A percentile compares a stretch with the other conserved stretches of the same genome.
Conservation (phyloP, 2,113 vertebrate species). For the Laticauda colubrina region DNA sequence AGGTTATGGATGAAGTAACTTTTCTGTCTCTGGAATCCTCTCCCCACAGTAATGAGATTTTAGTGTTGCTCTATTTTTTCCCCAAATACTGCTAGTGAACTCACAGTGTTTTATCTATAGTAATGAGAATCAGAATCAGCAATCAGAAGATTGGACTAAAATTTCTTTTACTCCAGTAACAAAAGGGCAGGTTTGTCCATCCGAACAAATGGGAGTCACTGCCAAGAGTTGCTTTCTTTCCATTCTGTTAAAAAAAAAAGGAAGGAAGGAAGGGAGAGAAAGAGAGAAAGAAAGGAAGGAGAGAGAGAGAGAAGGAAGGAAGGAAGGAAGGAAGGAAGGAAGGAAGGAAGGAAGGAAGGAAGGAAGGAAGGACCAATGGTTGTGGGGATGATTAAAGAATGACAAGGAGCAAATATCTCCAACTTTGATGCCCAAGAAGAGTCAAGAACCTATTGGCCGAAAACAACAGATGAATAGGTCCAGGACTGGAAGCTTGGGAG, state of each 20-base stretch:
- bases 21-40: background rate
- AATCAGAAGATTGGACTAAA: background rate
- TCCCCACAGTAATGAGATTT: background rate
- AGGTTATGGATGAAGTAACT: background rate
- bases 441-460: background rate
- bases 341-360: too few species aligned
- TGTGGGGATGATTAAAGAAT: background rate
- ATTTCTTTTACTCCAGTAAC: background rate
- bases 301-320: too few species aligned
- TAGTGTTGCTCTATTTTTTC: background rate
- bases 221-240: background rate
- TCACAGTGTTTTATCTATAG: background rate
- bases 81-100: background rate
- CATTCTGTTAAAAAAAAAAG: background rate
- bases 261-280: too few species aligned
- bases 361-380: background rate
- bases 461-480: background rate
- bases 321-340: too few species aligned
- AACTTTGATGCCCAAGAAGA: background rate
- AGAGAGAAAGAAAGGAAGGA: too few species aligned
- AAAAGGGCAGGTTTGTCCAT: background rate
- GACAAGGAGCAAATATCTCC: background rate
- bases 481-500: background rate
- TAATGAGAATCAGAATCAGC: background rate
- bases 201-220: background rate